Percentiles rank a stretch among this genome's conserved stretches.
Evolutionary conservation across 1,140 invertebrate species (phyloP).

Genomic region (Hesperophylax magnus): DNA sequence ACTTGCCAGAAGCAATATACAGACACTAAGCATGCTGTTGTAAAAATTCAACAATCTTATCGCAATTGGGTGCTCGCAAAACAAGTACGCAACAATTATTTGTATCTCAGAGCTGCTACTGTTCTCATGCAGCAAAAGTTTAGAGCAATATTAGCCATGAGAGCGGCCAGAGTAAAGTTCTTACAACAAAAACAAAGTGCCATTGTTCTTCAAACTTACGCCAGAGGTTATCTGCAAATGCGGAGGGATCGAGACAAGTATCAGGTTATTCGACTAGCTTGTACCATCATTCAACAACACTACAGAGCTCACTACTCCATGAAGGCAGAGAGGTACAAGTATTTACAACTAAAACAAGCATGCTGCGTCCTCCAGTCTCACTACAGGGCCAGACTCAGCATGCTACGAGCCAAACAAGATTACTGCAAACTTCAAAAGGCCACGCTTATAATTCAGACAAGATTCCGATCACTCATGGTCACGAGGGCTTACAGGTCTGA

Average conservation of each 20-base stretch:
- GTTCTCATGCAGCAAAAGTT: conserved; percentile 51
- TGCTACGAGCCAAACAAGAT: conserved; percentile 61
- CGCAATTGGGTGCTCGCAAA: conserved; percentile 60
- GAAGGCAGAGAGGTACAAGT: conserved; percentile 62
- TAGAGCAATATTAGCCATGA: conserved; percentile 39
- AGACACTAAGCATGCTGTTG: conserved; percentile 58
- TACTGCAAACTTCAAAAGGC: conserved; percentile 63
- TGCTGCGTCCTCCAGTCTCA: conserved; percentile 66
- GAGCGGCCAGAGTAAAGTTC: conserved; percentile 61
- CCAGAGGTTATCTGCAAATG: conserved; percentile 61
- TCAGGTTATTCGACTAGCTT: conserved; percentile 57
- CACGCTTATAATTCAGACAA: conserved; percentile 57
- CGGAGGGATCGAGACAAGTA: conserved; percentile 58
- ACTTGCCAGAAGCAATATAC: conserved; percentile 60
- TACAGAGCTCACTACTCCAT: conserved; percentile 64
- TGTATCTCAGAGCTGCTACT: conserved; percentile 20
- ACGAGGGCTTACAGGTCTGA: conserved; percentile 45
- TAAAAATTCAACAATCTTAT: conserved; percentile 67
- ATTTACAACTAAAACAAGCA: conserved; percentile 61
- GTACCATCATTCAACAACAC: conserved; percentile 65
- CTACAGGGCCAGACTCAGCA: conserved; percentile 62
- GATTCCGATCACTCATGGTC: conserved; percentile 33
- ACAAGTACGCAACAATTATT: conserved; percentile 60
- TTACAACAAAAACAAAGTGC: conserved; percentile 58
- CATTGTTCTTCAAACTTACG: conserved; percentile 64